Conservation (phyloP, 2,113 vertebrate genomes). For the Serilophus lunatus region DNA sequence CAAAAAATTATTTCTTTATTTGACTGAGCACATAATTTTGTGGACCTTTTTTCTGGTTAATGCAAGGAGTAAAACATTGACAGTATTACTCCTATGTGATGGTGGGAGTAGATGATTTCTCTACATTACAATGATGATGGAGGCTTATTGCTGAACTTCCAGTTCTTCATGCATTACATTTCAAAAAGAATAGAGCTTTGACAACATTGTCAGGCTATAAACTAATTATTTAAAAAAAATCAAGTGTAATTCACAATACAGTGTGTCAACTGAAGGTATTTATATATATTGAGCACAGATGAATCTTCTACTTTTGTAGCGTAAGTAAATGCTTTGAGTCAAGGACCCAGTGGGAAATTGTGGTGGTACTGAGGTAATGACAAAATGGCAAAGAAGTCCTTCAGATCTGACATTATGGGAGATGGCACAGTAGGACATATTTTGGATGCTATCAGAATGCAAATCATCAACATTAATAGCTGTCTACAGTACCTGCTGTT, state of each 20-base stretch:
- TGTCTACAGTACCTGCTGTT: background rate
- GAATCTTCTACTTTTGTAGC: background rate
- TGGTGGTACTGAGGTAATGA: background rate
- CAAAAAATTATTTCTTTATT: background rate
- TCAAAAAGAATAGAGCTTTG: background rate
- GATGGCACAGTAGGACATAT: background rate
- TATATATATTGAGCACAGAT: background rate
- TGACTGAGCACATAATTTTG: background rate
- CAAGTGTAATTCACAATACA: background rate
- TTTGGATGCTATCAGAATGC: background rate
- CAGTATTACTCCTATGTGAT: background rate
- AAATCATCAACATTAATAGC: background rate
- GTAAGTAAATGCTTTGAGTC: background rate
- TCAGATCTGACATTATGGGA: background rate
- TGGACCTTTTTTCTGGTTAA: background rate
- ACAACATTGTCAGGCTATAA: background rate
- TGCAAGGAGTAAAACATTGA: background rate
- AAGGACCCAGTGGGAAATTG: background rate
- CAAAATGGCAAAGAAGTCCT: background rate
- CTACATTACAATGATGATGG: background rate
- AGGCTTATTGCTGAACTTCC: background rate
- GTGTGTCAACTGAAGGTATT: background rate
- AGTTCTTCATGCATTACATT: background rate
- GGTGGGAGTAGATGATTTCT: background rate
- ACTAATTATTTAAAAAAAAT: background rate